phyloP scores from a whole-genome alignment of 2,888 invertebrate genomes.

The Pyrrhosoma nymphula region DNA sequence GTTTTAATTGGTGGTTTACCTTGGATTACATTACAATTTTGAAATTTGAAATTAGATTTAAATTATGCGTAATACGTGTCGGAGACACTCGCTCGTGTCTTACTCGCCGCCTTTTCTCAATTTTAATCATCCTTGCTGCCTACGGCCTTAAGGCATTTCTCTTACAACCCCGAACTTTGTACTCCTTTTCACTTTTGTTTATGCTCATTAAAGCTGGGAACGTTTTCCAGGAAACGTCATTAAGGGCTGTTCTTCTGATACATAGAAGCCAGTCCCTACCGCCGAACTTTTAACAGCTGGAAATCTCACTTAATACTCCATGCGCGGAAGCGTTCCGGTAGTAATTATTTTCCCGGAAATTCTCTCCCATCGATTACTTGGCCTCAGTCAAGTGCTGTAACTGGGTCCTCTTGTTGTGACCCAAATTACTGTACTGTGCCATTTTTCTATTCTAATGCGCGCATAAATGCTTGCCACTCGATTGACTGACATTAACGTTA shows the following conservation, averaged over 20 bases:
- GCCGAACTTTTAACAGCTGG: neutral
- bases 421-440: neutral
- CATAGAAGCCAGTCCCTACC: neutral
- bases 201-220: neutral
- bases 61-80: no score
- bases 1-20: no score
- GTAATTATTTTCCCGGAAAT: neutral
- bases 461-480: no score
- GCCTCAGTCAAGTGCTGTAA: neutral
- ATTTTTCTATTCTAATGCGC: no score
- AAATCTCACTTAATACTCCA: neutral
- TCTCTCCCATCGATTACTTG: neutral
- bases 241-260: neutral
- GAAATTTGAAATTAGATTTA: no score
- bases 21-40: no score
- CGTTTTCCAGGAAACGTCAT: neutral
- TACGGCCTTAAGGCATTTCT: neutral
- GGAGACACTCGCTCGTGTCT: no score
- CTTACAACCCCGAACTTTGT: neutral
- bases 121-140: neutral
- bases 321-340: neutral
- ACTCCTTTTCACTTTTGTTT: neutral
- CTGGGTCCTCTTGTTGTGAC: neutral
- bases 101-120: neutral
- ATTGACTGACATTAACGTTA: no score